Conservation (phyloP, 2,888 invertebrate species). For the Phengaris alcon region DNA sequence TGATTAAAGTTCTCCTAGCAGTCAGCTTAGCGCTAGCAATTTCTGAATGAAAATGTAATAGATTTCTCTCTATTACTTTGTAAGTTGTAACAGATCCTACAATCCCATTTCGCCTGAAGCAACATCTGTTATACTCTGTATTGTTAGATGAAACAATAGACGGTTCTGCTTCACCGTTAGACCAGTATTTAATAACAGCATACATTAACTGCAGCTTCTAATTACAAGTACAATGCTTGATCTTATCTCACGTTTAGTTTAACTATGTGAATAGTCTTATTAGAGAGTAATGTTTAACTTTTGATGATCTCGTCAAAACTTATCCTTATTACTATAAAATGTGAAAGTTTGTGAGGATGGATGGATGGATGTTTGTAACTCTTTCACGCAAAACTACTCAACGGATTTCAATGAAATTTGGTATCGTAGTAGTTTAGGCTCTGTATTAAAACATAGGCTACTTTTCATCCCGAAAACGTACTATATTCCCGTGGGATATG, state of each 20-base stretch:
- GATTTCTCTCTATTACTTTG: background rate
- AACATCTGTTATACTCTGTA: background rate
- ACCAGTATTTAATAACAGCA: conserved; percentile 5
- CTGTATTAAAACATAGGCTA: too few relatives aligned
- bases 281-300: background rate
- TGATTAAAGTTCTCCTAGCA: too few relatives aligned
- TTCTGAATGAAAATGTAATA: background rate
- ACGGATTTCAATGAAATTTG: too few relatives aligned
- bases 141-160: background rate
- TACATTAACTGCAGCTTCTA: background rate
- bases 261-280: background rate
- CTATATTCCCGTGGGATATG: too few relatives aligned
- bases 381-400: too few relatives aligned
- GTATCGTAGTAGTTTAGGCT: background rate
- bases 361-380: too few relatives aligned
- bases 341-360: too few relatives aligned
- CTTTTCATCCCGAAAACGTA: too few relatives aligned
- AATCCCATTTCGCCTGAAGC: background rate
- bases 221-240: background rate
- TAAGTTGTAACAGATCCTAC: background rate
- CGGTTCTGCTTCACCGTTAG: background rate
- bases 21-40: background rate
- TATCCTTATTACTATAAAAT: background rate
- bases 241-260: background rate
- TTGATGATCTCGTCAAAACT: conserved; percentile 10